Evolutionary conservation across 2,888 invertebrate species (phyloP), one percentile per base, ranked within the genome.

Genomic region (Ditula angustiorana): DNA sequence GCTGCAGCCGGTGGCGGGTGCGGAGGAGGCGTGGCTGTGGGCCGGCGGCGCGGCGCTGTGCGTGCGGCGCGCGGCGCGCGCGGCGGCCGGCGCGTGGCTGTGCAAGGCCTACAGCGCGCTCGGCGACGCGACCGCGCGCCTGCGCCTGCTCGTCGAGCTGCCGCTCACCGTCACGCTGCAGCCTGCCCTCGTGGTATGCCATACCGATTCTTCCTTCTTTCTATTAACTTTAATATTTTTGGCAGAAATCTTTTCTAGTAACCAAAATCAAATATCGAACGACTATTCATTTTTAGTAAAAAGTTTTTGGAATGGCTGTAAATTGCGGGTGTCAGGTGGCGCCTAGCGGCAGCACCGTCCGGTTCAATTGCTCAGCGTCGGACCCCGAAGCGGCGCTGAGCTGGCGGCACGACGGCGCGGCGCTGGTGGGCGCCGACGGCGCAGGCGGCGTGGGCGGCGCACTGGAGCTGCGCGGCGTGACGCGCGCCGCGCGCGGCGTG

Each of bases 401-500:
- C 77, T 96, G 96, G 96, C 84, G 95, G 78, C 95, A 95, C 89
- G 95, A 96, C 87, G 96, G 96, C 59, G 93, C 93, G 74, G 88
- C 94, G 63, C 88, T 95, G 74, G 90, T 74, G 67, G 67, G 89
- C 23, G 50, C 70, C 68, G 63, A 66, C 33, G 95, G 90, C 94
- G 90, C 94, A 33, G 75, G 85, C 7, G 58, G 75, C 68, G 67
- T 70, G 24, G 62, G 67, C 47, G 70, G 82, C 57, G 74, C 72
- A 67, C 83, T 90, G 24, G 66, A 70, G 68, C 66, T 91, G 74
- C 83, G 83, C 21, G 82, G 73, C 50, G 95, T 96, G 33, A 93
- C 95, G 56, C 94, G 96, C 69, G 94, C 95, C 61, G 96, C 97
- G 88, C 95, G 95, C 75, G 98, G 98, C 68, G 95, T 97, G 92